These are phyloP conservation scores for Aproaerema taeniolella DNA, from an alignment of 2,888 invertebrate species.

Conservation along the genomic window DNA sequence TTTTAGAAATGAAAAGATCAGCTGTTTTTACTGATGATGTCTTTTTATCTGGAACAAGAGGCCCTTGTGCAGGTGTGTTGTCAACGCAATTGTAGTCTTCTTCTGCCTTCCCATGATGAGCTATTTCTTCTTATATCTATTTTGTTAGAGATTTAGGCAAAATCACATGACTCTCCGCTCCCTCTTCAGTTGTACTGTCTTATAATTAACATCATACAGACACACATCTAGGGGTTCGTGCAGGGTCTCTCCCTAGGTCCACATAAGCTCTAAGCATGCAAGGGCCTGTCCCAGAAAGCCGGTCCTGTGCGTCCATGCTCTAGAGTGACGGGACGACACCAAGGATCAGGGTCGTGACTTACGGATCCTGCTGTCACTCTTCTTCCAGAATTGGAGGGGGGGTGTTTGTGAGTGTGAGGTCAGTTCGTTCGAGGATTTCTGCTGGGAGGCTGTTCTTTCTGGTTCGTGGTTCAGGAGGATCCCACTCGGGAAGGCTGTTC, in stretches of 20 bases:
- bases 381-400: slow-evolving; percentile 25
- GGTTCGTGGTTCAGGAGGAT: slow-evolving; percentile 60
- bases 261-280: slow-evolving; percentile 75
- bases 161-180: too few species aligned
- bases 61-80: too few species aligned
- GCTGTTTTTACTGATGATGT: too few species aligned
- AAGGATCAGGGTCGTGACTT: slow-evolving; percentile 50
- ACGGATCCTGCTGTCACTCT: slow-evolving; percentile 68
- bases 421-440: slow-evolving; percentile 53
- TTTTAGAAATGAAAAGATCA: too few species aligned
- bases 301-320: slow-evolving; percentile 69
- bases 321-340: slow-evolving; percentile 68
- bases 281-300: slow-evolving; percentile 66
- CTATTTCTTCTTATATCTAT: too few species aligned
- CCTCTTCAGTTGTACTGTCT: too few species aligned
- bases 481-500: slow-evolving; percentile 72
- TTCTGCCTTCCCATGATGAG: too few species aligned
- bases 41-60: too few species aligned
- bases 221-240: slow-evolving; percentile 65
- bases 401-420: slow-evolving; percentile 25
- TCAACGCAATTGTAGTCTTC: too few species aligned
- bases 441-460: slow-evolving; percentile 69
- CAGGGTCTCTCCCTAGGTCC: slow-evolving; percentile 56
- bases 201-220: slow-evolving; percentile 39
- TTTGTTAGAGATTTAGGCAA: too few species aligned